A percentile compares a stretch with the other conserved stretches of the same genome.
phyloP scores from a whole-genome alignment of 2,113 vertebrate species.

The Columbina picui region DNA sequence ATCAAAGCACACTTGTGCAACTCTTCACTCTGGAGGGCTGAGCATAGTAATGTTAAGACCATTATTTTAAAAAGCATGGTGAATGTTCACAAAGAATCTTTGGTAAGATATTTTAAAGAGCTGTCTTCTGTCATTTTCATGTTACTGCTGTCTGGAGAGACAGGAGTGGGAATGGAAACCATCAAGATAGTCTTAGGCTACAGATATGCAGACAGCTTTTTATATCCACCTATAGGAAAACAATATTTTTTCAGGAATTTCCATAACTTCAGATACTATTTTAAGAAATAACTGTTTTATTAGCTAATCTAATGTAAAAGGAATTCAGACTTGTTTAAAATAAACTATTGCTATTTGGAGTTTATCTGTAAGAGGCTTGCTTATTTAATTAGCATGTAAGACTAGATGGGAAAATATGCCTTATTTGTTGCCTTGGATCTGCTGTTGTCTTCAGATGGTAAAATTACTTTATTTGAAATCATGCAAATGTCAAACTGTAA shows the following conservation, averaged over 20 bases:
- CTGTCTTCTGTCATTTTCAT: fast-evolving
- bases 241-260: neutral
- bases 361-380: neutral
- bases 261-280: neutral
- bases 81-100: neutral
- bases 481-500: neutral
- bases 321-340: neutral
- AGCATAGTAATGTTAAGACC: neutral
- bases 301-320: neutral
- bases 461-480: neutral
- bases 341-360: neutral
- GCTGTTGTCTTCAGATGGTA: neutral
- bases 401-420: neutral
- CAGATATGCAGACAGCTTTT: neutral
- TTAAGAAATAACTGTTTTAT: neutral
- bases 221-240: neutral
- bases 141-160: neutral
- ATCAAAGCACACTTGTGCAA: neutral
- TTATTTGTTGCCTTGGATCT: neutral
- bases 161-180: neutral
- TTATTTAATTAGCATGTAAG: neutral
- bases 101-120: neutral
- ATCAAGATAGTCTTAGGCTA: neutral
- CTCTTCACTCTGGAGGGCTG: neutral
- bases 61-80: neutral